These are phyloP conservation scores for Phrynocephalus versicolor DNA, from an alignment of 2,113 vertebrate species.

Conservation along the genomic window DNA sequence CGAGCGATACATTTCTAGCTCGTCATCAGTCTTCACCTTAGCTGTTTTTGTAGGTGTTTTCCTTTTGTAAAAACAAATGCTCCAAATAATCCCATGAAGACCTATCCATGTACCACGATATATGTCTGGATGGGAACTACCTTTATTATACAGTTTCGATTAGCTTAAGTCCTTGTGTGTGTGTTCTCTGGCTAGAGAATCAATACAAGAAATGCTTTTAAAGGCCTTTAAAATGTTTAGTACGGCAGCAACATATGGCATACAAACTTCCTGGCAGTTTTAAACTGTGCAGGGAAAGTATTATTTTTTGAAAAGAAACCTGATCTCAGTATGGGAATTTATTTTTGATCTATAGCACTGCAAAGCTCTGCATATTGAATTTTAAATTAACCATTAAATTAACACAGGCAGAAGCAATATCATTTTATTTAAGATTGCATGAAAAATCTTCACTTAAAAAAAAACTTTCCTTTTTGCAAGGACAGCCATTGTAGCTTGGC, in stretches of 20 bases:
- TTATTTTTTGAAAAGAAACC: constrained; percentile 30
- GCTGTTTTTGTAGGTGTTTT: neutral
- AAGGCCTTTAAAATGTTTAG: constrained; percentile 38
- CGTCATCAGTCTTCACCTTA: neutral
- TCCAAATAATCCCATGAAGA: neutral
- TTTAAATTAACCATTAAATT: constrained; percentile 70
- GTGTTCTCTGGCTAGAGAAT: neutral
- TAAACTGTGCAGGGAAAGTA: constrained; percentile 30
- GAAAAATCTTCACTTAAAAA: constrained; percentile 47
- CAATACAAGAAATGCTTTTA: constrained; percentile 11
- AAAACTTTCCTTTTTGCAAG: constrained; percentile 40
- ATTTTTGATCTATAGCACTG: constrained; percentile 39
- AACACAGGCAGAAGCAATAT: constrained; percentile 52
- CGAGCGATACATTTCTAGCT: neutral
- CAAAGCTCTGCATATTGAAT: constrained; percentile 57
- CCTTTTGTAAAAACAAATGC: neutral
- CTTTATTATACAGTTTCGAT: constrained; percentile 9
- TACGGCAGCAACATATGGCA: constrained; percentile 30
- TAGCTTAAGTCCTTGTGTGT: neutral
- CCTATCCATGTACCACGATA: neutral
- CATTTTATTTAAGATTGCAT: constrained; percentile 55
- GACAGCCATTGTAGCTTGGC: constrained; percentile 50
- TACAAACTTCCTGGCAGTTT: constrained; percentile 41
- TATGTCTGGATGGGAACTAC: neutral
- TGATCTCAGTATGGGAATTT: constrained; percentile 27